Evolutionary conservation across 2,888 invertebrate genomes (phyloP).

Genomic region (Dynastes maya): DNA sequence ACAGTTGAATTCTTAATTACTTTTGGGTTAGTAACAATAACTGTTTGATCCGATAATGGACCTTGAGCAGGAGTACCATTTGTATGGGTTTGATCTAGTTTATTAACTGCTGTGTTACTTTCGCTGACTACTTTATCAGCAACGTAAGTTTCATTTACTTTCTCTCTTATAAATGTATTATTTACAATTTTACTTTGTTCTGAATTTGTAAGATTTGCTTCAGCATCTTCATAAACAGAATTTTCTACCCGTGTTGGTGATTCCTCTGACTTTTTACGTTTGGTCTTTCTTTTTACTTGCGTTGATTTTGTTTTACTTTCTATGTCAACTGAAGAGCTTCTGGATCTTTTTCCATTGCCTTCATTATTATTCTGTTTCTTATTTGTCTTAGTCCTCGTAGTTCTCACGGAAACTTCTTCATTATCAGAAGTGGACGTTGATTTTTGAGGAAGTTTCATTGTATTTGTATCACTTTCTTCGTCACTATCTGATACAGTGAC

Average conservation of each 20-base stretch:
- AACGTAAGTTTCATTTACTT: conserved; percentile 18
- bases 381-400: conserved; percentile 54
- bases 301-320: conserved; percentile 20
- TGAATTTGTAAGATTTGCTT: conserved; percentile 4
- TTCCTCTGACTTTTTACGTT: conserved; percentile 24
- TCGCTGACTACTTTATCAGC: not conserved
- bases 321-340: conserved; percentile 48
- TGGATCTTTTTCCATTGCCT: conserved; percentile 43
- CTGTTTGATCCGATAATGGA: conserved; percentile 53
- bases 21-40: conserved; percentile 48
- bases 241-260: not conserved
- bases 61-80: not conserved
- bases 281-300: conserved; percentile 55
- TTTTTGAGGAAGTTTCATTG: conserved; percentile 30
- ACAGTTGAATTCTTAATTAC: not conserved
- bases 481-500: conserved; percentile 60
- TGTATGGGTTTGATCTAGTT: not conserved
- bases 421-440: not conserved
- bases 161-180: conserved; percentile 29
- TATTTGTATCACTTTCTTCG: conserved; percentile 53
- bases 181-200: conserved; percentile 32
- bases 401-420: conserved; percentile 33
- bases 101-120: not conserved
- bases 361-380: conserved; percentile 35
- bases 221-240: conserved; percentile 2